Base-by-base conservation (phyloP, 2,888 invertebrate genomes). In the Odontocolon sp. region DNA sequence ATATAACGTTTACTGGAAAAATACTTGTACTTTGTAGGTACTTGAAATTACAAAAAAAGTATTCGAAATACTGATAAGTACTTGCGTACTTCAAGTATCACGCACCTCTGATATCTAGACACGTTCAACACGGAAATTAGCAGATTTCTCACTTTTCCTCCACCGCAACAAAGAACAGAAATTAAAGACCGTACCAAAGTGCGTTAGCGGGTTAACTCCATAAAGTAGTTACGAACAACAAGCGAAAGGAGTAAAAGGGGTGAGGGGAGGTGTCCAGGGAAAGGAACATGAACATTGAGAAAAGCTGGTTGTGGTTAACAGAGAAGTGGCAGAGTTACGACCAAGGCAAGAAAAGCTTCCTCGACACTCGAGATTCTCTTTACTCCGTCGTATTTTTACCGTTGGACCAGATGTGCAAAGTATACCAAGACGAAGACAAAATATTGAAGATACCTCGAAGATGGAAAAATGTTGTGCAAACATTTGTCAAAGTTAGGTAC, bases 371-470 rank as follows among this genome's bases (percentile, higher is more conserved):
- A 61, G 52, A 52, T 61, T 52, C 50, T 69, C 50, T 61, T 69
- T 61, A 21, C 26, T 40, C 6, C 21, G 14, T 3, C 8, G 33
- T n/a, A 59, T 69, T 52, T 50, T 64, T 61, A 5, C 28, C 4
- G 2, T 11, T 11, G 9, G 3, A 4, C 38, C 1, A 3, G 52
- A 18, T 54, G 36, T 47, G 33, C 47, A 28, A 56, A 52, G 67
- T 31, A 21, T 57, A 14, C 14, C 2, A 21, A 18, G 42, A 31
- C 59, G 70, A 50, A 79, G 82, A 81, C 70, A 81, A 81, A 84
- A 85, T 82, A 83, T 84, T 84, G 80, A 73, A 59, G 64, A 68
- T 59, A 71, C 79, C 81, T 82, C 80, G 77, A 78, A n/a, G 68
- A 66, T 40, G 74, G 54, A 75, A 69, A 68, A 80, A 85, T 42